Percentiles rank a stretch among this genome's conserved stretches.
phyloP scores from a whole-genome alignment of 2,113 vertebrate genomes.

The Nanger granti region DNA sequence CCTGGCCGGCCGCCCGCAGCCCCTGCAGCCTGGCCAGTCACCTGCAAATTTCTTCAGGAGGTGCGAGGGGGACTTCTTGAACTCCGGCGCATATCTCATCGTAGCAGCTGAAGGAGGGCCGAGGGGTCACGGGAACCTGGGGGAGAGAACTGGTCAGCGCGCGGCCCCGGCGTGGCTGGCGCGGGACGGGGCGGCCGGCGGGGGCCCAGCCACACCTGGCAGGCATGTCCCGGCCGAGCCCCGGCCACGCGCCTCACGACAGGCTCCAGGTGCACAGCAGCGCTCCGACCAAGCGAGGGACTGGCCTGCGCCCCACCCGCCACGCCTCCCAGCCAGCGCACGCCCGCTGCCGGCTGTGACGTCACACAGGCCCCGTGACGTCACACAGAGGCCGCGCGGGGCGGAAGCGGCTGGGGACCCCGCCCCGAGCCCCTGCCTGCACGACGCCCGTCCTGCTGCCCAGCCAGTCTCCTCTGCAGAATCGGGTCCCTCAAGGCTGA shows the following conservation, averaged over 20 bases:
- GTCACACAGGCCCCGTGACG: conserved; percentile 1
- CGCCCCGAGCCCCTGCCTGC: fast-evolving
- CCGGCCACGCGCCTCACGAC: fast-evolving
- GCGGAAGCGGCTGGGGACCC: background rate
- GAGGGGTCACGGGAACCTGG: background rate
- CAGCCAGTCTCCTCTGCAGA: background rate
- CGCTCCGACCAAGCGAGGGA: background rate
- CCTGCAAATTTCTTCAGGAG: conserved; percentile 45
- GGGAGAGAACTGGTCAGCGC: background rate
- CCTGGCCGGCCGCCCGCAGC: background rate
- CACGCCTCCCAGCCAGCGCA: background rate
- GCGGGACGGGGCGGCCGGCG: fast-evolving
- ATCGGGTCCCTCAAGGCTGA: background rate
- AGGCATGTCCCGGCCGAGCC: background rate
- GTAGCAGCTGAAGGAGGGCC: fast-evolving
- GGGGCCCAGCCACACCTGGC: background rate
- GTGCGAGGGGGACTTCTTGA: conserved; percentile 5
- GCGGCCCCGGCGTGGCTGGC: fast-evolving
- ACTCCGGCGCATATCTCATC: background rate
- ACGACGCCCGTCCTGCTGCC: fast-evolving
- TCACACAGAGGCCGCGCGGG: background rate
- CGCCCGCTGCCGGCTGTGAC: background rate
- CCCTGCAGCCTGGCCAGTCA: background rate
- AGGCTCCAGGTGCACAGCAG: background rate
- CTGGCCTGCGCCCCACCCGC: background rate